Evolutionary conservation across 30 jellyfish, hydroid and myxozoan genomes (phyloP).

Genomic region (Aurelia aurita complex sp. Pacific): DNA sequence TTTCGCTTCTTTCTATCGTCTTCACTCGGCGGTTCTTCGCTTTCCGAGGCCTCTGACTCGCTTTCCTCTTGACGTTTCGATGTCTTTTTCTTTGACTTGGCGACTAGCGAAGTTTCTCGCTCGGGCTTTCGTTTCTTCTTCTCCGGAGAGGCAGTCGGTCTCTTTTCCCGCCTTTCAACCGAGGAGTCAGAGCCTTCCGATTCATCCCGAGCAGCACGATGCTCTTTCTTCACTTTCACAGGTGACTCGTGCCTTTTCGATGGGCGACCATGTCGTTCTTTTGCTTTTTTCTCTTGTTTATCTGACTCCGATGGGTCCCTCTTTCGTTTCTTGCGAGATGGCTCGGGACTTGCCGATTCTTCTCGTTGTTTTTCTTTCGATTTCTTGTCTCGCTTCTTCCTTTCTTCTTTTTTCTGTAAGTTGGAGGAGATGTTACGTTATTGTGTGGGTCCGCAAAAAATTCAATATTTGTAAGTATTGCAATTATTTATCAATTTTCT

Average conservation of each 20-base stretch:
- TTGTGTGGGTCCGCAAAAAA: neutral
- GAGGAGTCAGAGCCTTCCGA: conserved; percentile 47
- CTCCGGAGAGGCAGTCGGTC: conserved; percentile 37
- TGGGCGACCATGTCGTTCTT: conserved; percentile 57
- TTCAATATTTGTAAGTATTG: neutral
- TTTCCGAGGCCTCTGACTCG: conserved; percentile 42
- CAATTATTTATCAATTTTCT: too few relatives aligned
- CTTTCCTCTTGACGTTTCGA: conserved; percentile 31
- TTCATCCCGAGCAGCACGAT: conserved; percentile 42
- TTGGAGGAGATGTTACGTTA: neutral
- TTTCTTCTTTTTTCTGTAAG: conserved; percentile 33
- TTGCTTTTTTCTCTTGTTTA: conserved; percentile 25
- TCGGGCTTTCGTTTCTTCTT: conserved; percentile 48
- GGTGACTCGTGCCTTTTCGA: conserved; percentile 40
- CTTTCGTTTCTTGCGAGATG: conserved; percentile 42
- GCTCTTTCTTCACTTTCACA: conserved; percentile 35
- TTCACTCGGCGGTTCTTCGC: conserved; percentile 39
- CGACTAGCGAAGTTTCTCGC: conserved; percentile 38
- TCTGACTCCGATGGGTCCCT: conserved; percentile 69
- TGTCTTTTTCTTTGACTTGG: conserved; percentile 28
- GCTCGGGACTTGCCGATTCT: conserved; percentile 61
- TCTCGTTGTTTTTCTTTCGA: conserved; percentile 31
- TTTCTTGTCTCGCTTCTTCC: conserved; percentile 39
- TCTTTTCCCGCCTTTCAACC: conserved; percentile 19
- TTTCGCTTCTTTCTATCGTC: conserved; percentile 45